Evolutionary conservation across 2,113 vertebrate genomes (phyloP), one percentile per base, ranked within the genome.

Genomic region (Gobius niger): DNA sequence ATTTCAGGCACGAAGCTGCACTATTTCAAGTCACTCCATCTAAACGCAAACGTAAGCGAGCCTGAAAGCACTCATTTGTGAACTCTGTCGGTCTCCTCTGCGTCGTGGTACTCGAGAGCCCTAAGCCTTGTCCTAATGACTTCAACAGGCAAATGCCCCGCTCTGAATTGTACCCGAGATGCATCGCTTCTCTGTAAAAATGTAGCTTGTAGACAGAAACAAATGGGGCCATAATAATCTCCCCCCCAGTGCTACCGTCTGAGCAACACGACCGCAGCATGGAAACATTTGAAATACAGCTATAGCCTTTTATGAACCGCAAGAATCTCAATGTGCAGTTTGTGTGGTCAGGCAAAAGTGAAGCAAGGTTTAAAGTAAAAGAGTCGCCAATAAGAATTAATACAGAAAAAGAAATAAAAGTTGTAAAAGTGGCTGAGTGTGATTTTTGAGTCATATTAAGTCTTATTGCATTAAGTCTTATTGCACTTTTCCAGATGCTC

Each of bases 251-350:
- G 0, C 50, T 13, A 15, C 1, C 83, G 73, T 68, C 82, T 13
- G 50, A 0, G 65, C 80, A 79, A 81, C 73, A 79, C 57, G 59
- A 82, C 75, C 76, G 6, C 77, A 82, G 80, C 76, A 71, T 78
- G 78, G 84, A 89, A 89, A 86, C 71, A n/a, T 75, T 62, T 44
- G 46, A 76, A 63, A 57, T 42, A 5, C 9, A 12, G 63, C 63
- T 74, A n/a, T 60, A 63, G 68, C 0, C 7, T 66, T 53, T 66
- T 53, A 78, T 51, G 50, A 72, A 7, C 46, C 63, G 63, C 75
- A 74, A 53, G 47, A 52, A 68, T 57, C 67, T 59, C 63, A 61
- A 54, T 56, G 40, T 70, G 72, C 76, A 52, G 44, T 15, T 19
- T 63, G 75, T 83, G 82, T 81, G 87, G 81, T 68, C 82, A 57